These are phyloP conservation scores for Rhineura floridana DNA, from an alignment of 2,113 vertebrate genomes.

Conservation along the genomic window DNA sequence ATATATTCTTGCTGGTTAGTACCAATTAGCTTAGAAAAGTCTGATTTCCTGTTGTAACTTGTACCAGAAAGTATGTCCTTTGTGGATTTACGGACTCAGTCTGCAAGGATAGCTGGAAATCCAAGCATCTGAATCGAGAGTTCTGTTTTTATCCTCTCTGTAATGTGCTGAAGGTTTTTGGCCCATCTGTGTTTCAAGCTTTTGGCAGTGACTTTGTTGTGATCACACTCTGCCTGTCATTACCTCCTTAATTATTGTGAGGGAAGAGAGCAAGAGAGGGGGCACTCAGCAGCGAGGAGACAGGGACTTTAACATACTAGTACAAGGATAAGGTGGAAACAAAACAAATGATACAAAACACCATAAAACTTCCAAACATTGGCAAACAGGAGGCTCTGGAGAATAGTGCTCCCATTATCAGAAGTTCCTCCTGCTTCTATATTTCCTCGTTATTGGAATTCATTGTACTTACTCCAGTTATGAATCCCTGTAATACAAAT, in stretches of 20 bases:
- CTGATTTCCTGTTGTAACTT: background rate
- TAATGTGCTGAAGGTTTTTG: background rate
- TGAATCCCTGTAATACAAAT: background rate
- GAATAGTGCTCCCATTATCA: background rate
- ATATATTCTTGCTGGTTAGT: background rate
- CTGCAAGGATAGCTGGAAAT: background rate
- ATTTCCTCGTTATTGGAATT: background rate
- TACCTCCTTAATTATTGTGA: background rate
- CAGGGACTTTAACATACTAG: background rate
- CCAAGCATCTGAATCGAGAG: background rate
- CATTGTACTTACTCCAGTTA: background rate
- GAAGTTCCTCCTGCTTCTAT: background rate
- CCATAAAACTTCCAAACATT: background rate
- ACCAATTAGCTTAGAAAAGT: background rate
- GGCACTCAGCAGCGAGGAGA: background rate
- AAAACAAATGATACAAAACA: slow-evolving; percentile 3
- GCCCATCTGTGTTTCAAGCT: slow-evolving; percentile 2
- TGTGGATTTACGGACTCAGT: background rate
- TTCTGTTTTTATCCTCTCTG: background rate
- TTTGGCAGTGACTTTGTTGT: slow-evolving; percentile 19
- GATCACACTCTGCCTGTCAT: slow-evolving; percentile 18
- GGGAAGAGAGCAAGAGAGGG: background rate
- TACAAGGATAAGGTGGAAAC: background rate
- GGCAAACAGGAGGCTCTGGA: background rate
- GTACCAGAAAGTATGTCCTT: background rate